Conservation (phyloP, 2,113 vertebrate genomes). For the Channa maculata region DNA sequence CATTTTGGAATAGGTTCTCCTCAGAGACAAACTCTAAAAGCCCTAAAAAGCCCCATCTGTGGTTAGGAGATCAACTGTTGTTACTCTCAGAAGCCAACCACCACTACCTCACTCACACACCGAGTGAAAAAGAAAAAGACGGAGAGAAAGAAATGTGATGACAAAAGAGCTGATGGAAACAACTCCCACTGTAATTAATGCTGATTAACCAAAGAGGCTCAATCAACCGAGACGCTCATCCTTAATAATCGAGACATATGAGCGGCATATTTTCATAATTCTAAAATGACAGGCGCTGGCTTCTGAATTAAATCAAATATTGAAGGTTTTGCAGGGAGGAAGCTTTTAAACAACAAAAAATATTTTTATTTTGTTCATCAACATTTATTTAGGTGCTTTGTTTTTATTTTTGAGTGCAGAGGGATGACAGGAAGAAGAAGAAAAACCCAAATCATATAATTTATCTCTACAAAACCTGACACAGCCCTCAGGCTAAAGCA, state of each 20-base stretch:
- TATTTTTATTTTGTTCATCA: no score
- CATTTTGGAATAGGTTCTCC: constrained; percentile 24
- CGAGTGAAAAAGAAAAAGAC: constrained; percentile 3
- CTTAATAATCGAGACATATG: constrained; percentile 38
- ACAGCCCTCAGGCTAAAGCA: not conserved
- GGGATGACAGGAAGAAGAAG: not conserved
- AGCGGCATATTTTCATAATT: constrained; percentile 37
- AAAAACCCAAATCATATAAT: not conserved
- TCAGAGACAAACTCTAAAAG: constrained; percentile 35
- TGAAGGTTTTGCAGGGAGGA: not conserved
- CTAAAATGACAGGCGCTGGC: constrained; percentile 8
- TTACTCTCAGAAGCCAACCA: constrained; percentile 13
- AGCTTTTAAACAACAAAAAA: no score
- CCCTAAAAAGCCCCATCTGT: constrained; percentile 44
- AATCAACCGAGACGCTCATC: constrained; percentile 35
- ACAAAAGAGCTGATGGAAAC: constrained; percentile 50
- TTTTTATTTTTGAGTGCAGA: not conserved
- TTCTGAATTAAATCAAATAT: constrained; percentile 7
- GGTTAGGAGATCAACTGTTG: constrained; percentile 45
- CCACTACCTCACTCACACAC: not conserved
- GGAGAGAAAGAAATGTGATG: constrained; percentile 26
- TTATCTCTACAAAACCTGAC: not conserved
- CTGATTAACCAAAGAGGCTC: constrained; percentile 55
- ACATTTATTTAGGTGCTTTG: not conserved
- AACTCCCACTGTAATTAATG: constrained; percentile 53